Evolutionary conservation across 2,888 invertebrate genomes (phyloP).

Genomic region (Ennomos quercinarius): DNA sequence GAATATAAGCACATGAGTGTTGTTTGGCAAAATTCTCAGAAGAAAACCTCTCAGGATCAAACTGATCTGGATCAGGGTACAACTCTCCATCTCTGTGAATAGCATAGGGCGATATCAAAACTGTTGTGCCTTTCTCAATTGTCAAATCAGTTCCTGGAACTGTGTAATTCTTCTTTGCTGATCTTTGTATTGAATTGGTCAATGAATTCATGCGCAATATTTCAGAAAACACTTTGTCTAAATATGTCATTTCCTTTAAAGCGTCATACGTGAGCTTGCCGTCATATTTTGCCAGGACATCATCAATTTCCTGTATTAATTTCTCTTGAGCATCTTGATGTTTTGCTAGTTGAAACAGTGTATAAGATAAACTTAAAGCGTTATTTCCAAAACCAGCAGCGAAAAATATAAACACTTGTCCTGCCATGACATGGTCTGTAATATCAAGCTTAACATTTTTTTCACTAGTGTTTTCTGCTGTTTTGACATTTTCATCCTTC

Average conservation of each 20-base stretch:
- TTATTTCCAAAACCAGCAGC: constrained; percentile 75
- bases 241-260: constrained; percentile 66
- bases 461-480: constrained; percentile 19
- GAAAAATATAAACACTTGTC: constrained; percentile 71
- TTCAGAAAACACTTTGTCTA: constrained; percentile 66
- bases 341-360: constrained; percentile 64
- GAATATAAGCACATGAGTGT: constrained; percentile 66
- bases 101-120: constrained; percentile 64
- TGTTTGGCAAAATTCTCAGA: constrained; percentile 56
- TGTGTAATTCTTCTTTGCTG: constrained; percentile 55
- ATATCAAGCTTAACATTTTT: constrained; percentile 43
- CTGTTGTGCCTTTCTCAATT: constrained; percentile 58
- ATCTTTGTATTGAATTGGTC: constrained; percentile 62
- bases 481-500: constrained; percentile 30
- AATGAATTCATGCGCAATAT: constrained; percentile 67
- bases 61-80: constrained; percentile 74
- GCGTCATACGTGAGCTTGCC: constrained; percentile 66
- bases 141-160: constrained; percentile 62
- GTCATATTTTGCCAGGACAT: constrained; percentile 52
- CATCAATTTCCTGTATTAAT: constrained; percentile 57
- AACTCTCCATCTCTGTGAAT: constrained; percentile 75
- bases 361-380: constrained; percentile 61
- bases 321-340: constrained; percentile 65
- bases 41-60: constrained; percentile 78
- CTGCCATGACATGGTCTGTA: constrained; percentile 58